These are phyloP conservation scores for Schizotus pectinicornis DNA, from an alignment of 2,888 invertebrate species.

Conservation along the genomic window DNA sequence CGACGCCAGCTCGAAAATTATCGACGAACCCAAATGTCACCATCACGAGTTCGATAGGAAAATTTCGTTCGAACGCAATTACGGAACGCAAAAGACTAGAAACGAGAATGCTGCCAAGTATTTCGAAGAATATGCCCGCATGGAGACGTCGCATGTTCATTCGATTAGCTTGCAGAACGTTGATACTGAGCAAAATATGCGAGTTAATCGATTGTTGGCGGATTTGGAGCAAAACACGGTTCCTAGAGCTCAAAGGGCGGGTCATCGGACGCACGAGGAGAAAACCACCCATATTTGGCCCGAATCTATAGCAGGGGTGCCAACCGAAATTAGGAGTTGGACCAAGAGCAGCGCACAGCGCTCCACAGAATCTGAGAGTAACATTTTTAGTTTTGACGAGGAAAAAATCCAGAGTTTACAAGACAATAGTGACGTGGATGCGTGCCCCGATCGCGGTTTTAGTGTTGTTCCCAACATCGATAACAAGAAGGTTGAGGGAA, in stretches of 20 bases:
- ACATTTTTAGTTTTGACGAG: conserved; percentile 78
- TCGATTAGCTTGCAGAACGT: conserved; percentile 75
- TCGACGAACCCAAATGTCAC: conserved; percentile 43
- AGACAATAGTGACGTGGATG: conserved; percentile 57
- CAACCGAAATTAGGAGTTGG: conserved; percentile 61
- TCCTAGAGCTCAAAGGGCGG: conserved; percentile 53
- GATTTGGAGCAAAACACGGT: conserved; percentile 61
- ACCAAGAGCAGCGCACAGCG: conserved; percentile 57
- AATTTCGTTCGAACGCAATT: conserved; percentile 57
- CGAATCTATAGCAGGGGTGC: conserved; percentile 62
- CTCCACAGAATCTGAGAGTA: conserved; percentile 73
- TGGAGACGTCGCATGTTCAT: conserved; percentile 67
- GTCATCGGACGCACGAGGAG: conserved; percentile 32
- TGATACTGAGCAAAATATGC: conserved; percentile 68
- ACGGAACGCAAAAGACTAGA: conserved; percentile 52
- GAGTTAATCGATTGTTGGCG: conserved; percentile 62
- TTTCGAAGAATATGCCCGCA: conserved; percentile 46
- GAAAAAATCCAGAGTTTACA: conserved; percentile 76
- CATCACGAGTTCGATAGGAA: conserved; percentile 54
- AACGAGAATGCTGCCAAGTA: conserved; percentile 31
- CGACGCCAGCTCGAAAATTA: conserved; percentile 58
- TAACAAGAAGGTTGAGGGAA: conserved; percentile 40
- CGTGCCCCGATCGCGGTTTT: conserved; percentile 46
- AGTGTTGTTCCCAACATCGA: conserved; percentile 54
- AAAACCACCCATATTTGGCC: conserved; percentile 63